Base-by-base conservation (phyloP, 2,113 vertebrate species). In the Euleptes europaea region DNA sequence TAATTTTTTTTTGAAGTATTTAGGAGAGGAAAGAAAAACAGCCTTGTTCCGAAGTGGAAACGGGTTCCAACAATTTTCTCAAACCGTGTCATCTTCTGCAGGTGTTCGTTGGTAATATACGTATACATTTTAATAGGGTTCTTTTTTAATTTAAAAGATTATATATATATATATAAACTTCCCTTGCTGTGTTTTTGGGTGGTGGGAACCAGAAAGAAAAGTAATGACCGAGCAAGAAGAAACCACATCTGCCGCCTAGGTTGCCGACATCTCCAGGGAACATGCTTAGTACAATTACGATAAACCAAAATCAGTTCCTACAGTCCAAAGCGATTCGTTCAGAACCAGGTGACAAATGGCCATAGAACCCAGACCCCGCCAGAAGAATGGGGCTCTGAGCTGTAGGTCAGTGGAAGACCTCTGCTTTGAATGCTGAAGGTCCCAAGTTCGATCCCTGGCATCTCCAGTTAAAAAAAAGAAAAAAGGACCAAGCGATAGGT, bases 101-200 rank as follows among this genome's bases (percentile, higher is more conserved):
- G 93, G 92, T 94, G 94, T 90, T 91, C 74, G 75, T 76, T 40
- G 35, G 65, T 80, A 88, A 88, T 23, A 0, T 17, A 83, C 90
- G 89, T 92, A 40, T 70, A 38, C 21, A 28, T 84, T 88, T 67
- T 71, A 90, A 86, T 7, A 38, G 86, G 74, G 69, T 87, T 93
- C 90, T 93, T 91, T 91, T 86, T 63, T 92, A 93, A 92, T 90
- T 91, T 90, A 93, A 93, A 91, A 91, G 89, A 92, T 94, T 91
- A 92, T 92, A 90, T 54, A 51, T 51, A 51, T 51, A 51, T 51
- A 54, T 54, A 5, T 21, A 35, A 70, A 38, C 19, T 2, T 84
- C 23, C 35, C 66, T 85, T 88, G 89, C 71, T 69, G 90, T 82
- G 49, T 60, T 86, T 92, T 93, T 91, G 93, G n/a, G 93, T 88